Evolutionary conservation across 2,888 invertebrate genomes (phyloP).

Genomic region (Heliconius charithonia): DNA sequence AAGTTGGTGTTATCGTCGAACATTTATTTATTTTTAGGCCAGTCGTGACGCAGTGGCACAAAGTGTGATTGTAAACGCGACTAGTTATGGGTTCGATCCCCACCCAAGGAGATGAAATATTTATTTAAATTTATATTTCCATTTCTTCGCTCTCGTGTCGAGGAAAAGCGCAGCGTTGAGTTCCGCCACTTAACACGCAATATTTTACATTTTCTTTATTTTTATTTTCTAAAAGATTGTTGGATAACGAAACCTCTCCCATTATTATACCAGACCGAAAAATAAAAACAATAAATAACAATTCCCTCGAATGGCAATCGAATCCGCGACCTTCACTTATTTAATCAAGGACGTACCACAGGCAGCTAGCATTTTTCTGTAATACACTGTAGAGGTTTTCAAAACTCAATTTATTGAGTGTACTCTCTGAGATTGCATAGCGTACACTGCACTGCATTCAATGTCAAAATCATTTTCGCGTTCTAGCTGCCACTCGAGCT

Average conservation of each 20-base stretch:
- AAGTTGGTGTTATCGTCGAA: not conserved
- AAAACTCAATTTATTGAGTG: slow-evolving; percentile 14
- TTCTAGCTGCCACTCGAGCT: not conserved
- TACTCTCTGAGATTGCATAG: slow-evolving; percentile 20
- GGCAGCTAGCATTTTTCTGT: not conserved
- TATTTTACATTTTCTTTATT: not conserved
- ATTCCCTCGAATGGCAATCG: not conserved
- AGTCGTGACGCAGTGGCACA: no score
- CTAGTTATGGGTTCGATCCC: no score
- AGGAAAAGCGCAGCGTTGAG: no score
- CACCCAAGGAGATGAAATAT: no score
- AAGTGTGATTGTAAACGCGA: no score
- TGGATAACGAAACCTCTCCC: not conserved
- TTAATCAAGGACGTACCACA: no score
- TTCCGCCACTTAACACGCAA: no score
- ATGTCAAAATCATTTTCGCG: slow-evolving; percentile 27
- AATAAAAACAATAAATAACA: not conserved
- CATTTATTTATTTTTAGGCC: not conserved
- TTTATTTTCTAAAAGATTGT: not conserved
- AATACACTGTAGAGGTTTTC: slow-evolving; percentile 3
- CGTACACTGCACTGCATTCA: slow-evolving; percentile 25
- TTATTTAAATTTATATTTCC: no score
- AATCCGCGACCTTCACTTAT: not conserved
- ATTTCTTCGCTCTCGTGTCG: no score
- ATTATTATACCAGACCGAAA: not conserved